A percentile compares a stretch with the other conserved stretches of the same genome.
phyloP scores from a whole-genome alignment of 2,113 vertebrate genomes.

The Platichthys flesus region DNA sequence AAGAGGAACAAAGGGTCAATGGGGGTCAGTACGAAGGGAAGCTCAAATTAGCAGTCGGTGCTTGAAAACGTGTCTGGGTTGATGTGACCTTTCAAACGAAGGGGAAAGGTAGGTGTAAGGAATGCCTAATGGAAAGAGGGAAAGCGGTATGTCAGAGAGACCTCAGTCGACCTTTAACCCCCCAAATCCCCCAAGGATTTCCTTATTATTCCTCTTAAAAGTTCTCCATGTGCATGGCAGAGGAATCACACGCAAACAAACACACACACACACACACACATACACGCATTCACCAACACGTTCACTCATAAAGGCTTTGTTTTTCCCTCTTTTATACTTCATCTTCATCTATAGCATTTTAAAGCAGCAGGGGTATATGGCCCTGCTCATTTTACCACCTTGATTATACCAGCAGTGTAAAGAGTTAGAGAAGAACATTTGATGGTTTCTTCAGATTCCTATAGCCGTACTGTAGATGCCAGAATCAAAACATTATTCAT shows the following conservation, averaged over 20 bases:
- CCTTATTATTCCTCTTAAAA: slow-evolving; percentile 10
- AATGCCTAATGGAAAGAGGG: slow-evolving; percentile 23
- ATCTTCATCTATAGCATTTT: background rate
- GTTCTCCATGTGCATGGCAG: background rate
- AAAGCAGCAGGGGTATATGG: background rate
- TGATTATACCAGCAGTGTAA: background rate
- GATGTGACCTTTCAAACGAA: slow-evolving; percentile 15
- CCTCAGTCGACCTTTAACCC: slow-evolving; percentile 29
- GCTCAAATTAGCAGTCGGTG: slow-evolving; percentile 1
- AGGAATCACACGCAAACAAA: background rate
- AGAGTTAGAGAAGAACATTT: slow-evolving; percentile 1
- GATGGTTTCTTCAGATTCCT: slow-evolving; percentile 7
- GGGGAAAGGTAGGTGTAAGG: background rate
- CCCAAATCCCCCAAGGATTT: background rate
- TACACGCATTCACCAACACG: background rate
- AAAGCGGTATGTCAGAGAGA: slow-evolving; percentile 2
- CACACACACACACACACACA: background rate
- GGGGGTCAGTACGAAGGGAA: background rate
- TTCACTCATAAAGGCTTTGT: background rate
- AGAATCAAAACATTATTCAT: slow-evolving; percentile 18
- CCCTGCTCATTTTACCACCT: background rate
- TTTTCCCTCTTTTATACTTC: background rate
- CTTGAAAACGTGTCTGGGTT: background rate
- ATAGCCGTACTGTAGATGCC: background rate
- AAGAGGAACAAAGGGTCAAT: slow-evolving; percentile 3